Base-by-base conservation (phyloP, 2,888 invertebrate genomes). In the Agonopterix arenella region DNA sequence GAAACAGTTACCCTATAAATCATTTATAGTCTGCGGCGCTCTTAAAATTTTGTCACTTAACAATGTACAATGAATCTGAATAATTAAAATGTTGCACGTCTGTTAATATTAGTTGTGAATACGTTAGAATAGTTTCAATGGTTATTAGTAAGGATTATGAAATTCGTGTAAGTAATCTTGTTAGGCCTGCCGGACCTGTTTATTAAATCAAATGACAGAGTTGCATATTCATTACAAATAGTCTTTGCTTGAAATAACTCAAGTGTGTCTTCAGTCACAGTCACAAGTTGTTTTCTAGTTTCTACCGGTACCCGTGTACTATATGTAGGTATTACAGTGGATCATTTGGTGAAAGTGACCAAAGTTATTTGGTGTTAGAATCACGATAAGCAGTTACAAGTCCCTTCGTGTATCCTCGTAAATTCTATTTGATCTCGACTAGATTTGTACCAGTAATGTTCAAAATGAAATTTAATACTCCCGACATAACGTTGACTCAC, bases 1-100 rank as follows among this genome's bases (percentile, higher is more conserved):
- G 59, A 68, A 76, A 80, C 75, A 76, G 78, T 80, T 78, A 78
- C 66, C 70, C 76, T 79, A 81, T 83, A 82, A 84, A 84, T 84
- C 80, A 84, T 82, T 83, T 76, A 83, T 82, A 73, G 74, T 69
- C 69, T 65, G 62, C 68, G 67, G 73, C 71, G 71, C 72, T 69
- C 67, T 76, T 73, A 73, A 73, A 73, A 76, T 77, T 75, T 78
- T 78, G 76, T 77, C 76, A 76, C 70, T 74, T 75, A 68, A 78
- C 74, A 79, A 75, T 75, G 67, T 76, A 73, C 73, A 73, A 77
- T 76, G 71, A 70, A 71, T 75, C 68, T 66, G 66, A 68, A 74
- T 73, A 77, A 76, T 79, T 76, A 73, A 72, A 61, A 61, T 66
- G 63, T 63, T 59, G 57, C 61, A 64, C 56, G 63, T 57, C 49